These are phyloP conservation scores for Pterocles orientalis DNA, from an alignment of 2,113 vertebrate genomes.

Conservation along the genomic window DNA sequence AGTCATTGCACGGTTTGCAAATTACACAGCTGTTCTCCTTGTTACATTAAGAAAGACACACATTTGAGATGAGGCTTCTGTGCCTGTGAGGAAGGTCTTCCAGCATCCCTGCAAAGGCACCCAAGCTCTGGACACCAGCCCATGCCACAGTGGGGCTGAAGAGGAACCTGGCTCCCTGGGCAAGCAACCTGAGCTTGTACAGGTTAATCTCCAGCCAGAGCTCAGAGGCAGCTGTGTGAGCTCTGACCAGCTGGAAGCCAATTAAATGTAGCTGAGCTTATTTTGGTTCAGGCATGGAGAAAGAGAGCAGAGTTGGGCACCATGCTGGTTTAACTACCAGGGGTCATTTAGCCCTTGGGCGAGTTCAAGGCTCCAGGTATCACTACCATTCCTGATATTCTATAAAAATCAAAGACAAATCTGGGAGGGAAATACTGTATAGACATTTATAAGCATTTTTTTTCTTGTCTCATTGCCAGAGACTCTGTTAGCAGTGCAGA, in stretches of 20 bases:
- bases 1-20: not conserved
- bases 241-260: conserved; percentile 35
- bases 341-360: not conserved
- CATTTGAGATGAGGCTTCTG: not conserved
- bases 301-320: not conserved
- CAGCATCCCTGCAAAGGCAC: not conserved
- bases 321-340: not conserved
- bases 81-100: not conserved
- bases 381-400: not conserved
- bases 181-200: not conserved
- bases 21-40: not conserved
- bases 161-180: not conserved
- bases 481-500: not conserved
- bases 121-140: not conserved
- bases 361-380: not conserved
- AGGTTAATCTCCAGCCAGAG: not conserved
- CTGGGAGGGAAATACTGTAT: fast-evolving
- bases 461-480: not conserved
- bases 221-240: not conserved
- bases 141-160: fast-evolving
- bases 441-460: not conserved
- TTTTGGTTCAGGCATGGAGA: not conserved
- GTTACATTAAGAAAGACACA: not conserved
- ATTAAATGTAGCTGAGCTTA: conserved; percentile 28
- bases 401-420: not conserved